Evolutionary conservation across 2,797 vertebrate species (phyloP), one percentile per base, ranked within the genome.

Genomic region (Acipenser ruthenus): DNA sequence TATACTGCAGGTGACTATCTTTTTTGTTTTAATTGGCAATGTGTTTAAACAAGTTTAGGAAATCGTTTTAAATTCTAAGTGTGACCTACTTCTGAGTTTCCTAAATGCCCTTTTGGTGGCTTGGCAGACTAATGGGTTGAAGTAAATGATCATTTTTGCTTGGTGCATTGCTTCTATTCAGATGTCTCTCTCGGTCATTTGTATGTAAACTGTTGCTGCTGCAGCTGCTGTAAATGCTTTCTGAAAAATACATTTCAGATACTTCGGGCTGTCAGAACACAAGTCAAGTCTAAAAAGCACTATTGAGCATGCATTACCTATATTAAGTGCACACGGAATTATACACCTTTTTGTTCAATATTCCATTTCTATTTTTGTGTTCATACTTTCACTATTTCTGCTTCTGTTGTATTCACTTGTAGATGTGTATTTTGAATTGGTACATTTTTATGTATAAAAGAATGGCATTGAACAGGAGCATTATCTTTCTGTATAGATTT

Each of bases 401-500:
- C 65, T 70, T 74, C 76, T 76, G 70, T 68, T 73, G 66, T 70
- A 77, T 75, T 73, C 70, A 75, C 71, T 78, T 69, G 71, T 79
- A 71, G 78, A 76, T 82, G 79, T 74, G 74, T 74, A 80, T 84
- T 86, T 79, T 80, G 83, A 87, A 49, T 61, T 60, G 60, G 51
- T 61, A 53, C 56, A 84, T 83, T 78, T 88, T 75, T 78, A 82
- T 86, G 88, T 91, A 82, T 82, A 62, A 75, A 53, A 72, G 23
- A 37, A 69, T 68, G 68, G 81, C 85, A 84, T 79, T 84, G 79
- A 80, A 80, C 78, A 82, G 79, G 80, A 82, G 82, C 80, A 86
- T 79, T 86, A 82, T 82, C 82, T 71, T 84, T 86, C 78, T 74
- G 79, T 85, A 82, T 88, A 84, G 82, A 85, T 81, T 81, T 82